phyloP scores from a whole-genome alignment of 1,140 invertebrate species.

The Heliconius eleuchia region DNA sequence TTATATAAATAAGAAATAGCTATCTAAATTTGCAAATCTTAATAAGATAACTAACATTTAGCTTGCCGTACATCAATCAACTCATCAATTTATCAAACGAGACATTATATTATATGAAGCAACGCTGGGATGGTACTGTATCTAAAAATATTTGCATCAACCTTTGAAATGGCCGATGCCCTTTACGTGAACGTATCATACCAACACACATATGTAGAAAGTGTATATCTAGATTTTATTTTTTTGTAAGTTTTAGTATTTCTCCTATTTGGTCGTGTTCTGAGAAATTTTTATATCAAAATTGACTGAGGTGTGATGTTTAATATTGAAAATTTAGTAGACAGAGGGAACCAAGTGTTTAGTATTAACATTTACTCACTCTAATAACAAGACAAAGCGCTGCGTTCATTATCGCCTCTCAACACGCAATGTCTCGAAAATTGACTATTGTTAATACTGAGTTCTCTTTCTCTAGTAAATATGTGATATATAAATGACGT shows the following conservation, averaged over 20 bases:
- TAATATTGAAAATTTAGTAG: no score
- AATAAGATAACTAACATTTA: slow-evolving; percentile 8
- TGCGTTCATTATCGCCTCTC: no score
- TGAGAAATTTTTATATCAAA: no score
- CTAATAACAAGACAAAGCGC: no score
- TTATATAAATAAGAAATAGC: no score
- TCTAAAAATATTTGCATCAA: slow-evolving; percentile 34
- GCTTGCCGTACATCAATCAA: neutral
- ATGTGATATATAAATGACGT: no score
- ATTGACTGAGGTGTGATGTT: no score
- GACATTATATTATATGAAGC: neutral
- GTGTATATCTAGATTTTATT: neutral
- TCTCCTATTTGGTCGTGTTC: neutral
- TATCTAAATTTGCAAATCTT: neutral
- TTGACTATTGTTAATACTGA: no score
- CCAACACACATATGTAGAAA: neutral
- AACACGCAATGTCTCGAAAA: no score
- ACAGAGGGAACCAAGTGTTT: no score
- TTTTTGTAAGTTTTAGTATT: neutral
- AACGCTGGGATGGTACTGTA: slow-evolving; percentile 6
- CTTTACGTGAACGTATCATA: slow-evolving; percentile 30
- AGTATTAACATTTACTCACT: no score
- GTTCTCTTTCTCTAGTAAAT: no score
- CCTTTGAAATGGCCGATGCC: slow-evolving; percentile 36
- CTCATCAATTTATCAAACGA: slow-evolving; percentile 4